Base-by-base conservation (phyloP, 2,113 vertebrate species). In the Odocoileus hemionus region DNA sequence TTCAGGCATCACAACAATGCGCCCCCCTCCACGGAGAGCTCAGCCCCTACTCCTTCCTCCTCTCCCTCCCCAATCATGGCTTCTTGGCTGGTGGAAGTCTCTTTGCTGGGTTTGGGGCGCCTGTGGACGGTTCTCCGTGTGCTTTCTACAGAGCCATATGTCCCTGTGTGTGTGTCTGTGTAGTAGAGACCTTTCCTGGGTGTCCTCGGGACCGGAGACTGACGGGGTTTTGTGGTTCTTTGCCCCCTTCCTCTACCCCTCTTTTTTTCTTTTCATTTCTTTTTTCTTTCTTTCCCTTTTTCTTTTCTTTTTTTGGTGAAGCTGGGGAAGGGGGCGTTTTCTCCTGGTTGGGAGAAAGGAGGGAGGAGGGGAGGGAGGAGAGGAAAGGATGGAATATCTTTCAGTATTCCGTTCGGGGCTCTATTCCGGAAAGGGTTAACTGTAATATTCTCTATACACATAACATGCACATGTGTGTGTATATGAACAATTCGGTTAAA, bases 11-110 rank as follows among this genome's bases (percentile, higher is more conserved):
- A 95, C 97, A 98, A 98, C 97, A 97, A 98, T 98, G 97, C 96
- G 78, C 97, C 97, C 98, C 97, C 96, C 96, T 97, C 88, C 83
- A 85, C 55, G 70, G 96, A 78, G 80, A 67, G 97, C 95, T 92
- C 94, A 94, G 95, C 95, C 94, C 97, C 92, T 82, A 93, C 95
- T 96, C 93, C 94, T 97, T 94, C 94, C 90, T 98, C 79, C n/a
- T 94, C 78, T 89, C 96, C 93, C 97, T 98, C 94, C 97, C 98
- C 97, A 98, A 98, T 98, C 98, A 98, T 98, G 98, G 98, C 98
- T 98, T 96, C 98, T 98, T 96, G 96, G 97, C 97, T 98, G 97
- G 90, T 97, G 96, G 93, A 97, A 98, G 97, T 98, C 94, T 95
- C 86, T 97, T 92, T 84, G 97, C 96, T 94, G 94, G 96, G 88